Percentiles rank a stretch among this genome's conserved stretches.
Conservation (phyloP, 1,140 invertebrate species). For the Gyrodactylus bullatarudis region DNA sequence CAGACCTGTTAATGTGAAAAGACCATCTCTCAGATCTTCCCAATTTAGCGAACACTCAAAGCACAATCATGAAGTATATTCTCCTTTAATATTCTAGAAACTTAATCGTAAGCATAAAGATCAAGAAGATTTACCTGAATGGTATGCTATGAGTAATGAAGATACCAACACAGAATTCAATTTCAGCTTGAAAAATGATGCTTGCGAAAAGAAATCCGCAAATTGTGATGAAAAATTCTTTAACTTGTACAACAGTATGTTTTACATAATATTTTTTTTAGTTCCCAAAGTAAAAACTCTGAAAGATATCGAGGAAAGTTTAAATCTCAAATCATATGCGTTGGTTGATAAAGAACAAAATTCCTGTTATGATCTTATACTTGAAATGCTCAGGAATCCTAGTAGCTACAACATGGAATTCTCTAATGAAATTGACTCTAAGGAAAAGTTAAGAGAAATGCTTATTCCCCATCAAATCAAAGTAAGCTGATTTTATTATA, state of each 20-base stretch:
- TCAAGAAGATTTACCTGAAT: background rate
- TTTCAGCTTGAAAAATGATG: background rate
- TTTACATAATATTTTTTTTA: too few species aligned
- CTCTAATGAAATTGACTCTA: too few species aligned
- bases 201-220: too few species aligned
- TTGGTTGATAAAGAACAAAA: background rate
- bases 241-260: too few species aligned
- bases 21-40: background rate
- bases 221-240: too few species aligned
- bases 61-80: background rate
- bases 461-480: background rate
- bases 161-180: background rate
- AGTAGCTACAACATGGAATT: background rate
- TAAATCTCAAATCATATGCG: background rate
- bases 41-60: background rate
- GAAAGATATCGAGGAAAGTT: background rate
- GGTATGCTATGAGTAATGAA: background rate
- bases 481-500: background rate
- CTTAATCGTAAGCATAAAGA: too few species aligned
- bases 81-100: too few species aligned
- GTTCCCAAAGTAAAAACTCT: background rate
- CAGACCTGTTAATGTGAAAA: background rate
- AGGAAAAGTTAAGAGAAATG: background rate
- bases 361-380: background rate
- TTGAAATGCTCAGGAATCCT: background rate